Base-by-base conservation (phyloP, 1,140 invertebrate species). In the Aleiodes sp. region DNA sequence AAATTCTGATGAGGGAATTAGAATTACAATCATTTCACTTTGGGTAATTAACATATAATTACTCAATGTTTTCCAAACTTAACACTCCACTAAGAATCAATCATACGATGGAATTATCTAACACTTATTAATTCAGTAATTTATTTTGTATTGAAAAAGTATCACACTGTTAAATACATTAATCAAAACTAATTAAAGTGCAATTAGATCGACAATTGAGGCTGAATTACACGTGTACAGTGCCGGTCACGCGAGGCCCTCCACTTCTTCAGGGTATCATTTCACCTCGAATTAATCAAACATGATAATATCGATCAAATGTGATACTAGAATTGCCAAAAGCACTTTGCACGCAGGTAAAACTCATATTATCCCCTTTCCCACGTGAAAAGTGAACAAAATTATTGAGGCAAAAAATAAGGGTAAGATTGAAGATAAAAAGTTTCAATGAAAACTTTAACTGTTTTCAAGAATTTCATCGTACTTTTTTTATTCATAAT, bases 261-360 rank as follows among this genome's bases (percentile, higher is more conserved):
- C 46, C 46, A 52, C 26, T 21, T 1, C 26, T 46, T 6, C 4
- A 16, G 46, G 46, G 21, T 52, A 52, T 52, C 2, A 24, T 52
- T 52, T 52, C 46, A 52, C 46, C 39, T 16, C 39, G 16, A 52
- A 52, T 52, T 52, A 52, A 52, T 52, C 46, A 24, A 52, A 52
- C 19, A 7, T 1, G 46, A 52, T 52, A 3, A 52, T 52, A 52
- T 52, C 21, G 46, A 52, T 52, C 46, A 24, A 1, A 10, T 4
- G 41, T 7, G 41, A 14, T 46, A 46, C 1, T 2, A 46, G 10
- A 35, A 35, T 35, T 35, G 31, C n/a, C n/a, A n/a, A n/a, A 16
- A 46, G 41, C n/a, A 46, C 41, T 46, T 46, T 46, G n/a, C 46
- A 24, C 46, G 19, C 21, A 24, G 46, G 16, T 43, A 6, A 16